Evolutionary conservation across 2,113 vertebrate species (phyloP), one percentile per base, ranked within the genome.

Genomic region (Nesogale talazaci): DNA sequence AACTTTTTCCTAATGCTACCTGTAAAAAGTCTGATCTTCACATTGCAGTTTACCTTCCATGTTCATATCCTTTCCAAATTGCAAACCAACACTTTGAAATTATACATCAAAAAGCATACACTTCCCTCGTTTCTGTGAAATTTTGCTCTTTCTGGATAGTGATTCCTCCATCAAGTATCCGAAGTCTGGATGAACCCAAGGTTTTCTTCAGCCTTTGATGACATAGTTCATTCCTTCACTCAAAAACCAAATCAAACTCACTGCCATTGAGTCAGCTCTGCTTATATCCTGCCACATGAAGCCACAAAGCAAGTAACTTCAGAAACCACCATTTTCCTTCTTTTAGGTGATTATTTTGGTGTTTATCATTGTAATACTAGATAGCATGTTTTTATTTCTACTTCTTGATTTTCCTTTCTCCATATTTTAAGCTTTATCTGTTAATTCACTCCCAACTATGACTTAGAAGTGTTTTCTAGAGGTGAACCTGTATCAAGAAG

Each of bases 61-160:
- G 31, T 67, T 88, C 79, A 88, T 36, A 42, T 72, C 57, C 31
- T 85, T 90, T 90, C 27, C 84, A 67, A 90, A 95, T 46, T 46
- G 42, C 42, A 46, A 46, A 10, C 10, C 42, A 46, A 46, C 42
- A 46, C 11, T 80, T 91, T 86, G 31, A 83, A 72, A 86, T 86
- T 89, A 67, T 16, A 67, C 20, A 61, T 87, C 38, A 56, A 67
- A 46, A 70, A 72, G 46, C 46, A 46, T 56, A n/a, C 6, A 36
- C 34, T 80, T 78, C 72, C 4, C 22, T 88, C 83, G 17, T 77
- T 25, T n/a, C 74, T 90, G 6, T 57, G 20, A 70, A 34, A 76
- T 81, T 87, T n/a, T 27, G 29, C 15, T 83, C 67, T 36, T 89
- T 75, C 25, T 11, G 57, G 57, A 17, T 59, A 17, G 56, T 72